phyloP scores from a whole-genome alignment of 2,797 vertebrate species.

The Chrosomus eos region DNA sequence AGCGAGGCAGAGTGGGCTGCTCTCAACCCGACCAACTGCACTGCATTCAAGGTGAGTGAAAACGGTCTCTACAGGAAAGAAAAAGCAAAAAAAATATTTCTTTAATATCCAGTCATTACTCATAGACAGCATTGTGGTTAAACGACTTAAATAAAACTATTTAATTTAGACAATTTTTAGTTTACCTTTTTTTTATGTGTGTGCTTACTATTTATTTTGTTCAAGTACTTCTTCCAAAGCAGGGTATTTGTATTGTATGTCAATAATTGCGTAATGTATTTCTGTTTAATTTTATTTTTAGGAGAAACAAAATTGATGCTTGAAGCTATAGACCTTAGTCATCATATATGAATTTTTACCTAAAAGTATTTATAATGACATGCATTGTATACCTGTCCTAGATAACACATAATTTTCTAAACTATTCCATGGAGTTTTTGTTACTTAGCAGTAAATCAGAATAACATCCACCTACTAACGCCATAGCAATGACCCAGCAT shows the following conservation, averaged over 20 bases:
- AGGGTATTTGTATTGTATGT: no score
- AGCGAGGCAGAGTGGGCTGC: constrained; percentile 62
- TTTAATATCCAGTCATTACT: constrained; percentile 7
- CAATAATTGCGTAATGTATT: no score
- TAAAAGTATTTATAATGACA: no score
- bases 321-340: no score
- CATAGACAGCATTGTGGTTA: neutral
- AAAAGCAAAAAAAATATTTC: neutral
- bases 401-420: neutral
- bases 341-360: neutral
- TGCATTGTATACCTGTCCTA: no score
- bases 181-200: no score
- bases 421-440: neutral
- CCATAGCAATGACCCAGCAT: no score
- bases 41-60: constrained; percentile 40
- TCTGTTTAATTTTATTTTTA: no score
- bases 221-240: no score
- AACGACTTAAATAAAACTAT: neutral
- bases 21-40: constrained; percentile 27
- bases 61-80: neutral
- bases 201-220: no score
- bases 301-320: no score
- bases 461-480: neutral
- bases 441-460: neutral
- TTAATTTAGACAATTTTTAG: neutral